Conservation (phyloP, 1,140 invertebrate species). For the Drosophila teissieri region DNA sequence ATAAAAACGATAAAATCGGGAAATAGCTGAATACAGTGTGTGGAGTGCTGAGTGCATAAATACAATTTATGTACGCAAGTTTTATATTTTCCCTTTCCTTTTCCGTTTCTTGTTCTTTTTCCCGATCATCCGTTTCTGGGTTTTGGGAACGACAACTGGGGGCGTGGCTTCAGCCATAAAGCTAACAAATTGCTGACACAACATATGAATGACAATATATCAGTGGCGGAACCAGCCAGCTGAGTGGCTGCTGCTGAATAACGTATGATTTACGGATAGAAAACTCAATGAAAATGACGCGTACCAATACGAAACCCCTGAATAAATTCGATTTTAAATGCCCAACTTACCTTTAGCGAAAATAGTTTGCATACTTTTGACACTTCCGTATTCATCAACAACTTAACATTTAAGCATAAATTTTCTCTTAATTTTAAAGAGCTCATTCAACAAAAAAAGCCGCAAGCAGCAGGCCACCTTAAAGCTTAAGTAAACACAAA, state of each 20-base stretch:
- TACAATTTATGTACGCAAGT: slow-evolving; percentile 48
- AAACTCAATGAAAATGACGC: background rate
- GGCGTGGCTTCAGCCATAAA: slow-evolving; percentile 50
- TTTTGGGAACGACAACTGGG: slow-evolving; percentile 39
- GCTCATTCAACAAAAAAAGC: slow-evolving; percentile 9
- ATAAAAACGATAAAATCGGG: slow-evolving; percentile 24
- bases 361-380: slow-evolving; percentile 4
- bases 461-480: slow-evolving; percentile 18
- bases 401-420: slow-evolving; percentile 22
- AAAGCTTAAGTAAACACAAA: slow-evolving; percentile 39
- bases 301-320: background rate
- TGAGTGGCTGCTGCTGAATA: slow-evolving; percentile 23
- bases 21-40: slow-evolving; percentile 44
- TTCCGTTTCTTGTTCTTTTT: slow-evolving; percentile 35
- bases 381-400: slow-evolving; percentile 3
- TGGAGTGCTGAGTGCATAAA: slow-evolving; percentile 49
- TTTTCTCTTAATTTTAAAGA: slow-evolving; percentile 11
- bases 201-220: slow-evolving; percentile 57
- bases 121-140: slow-evolving; percentile 15
- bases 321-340: background rate
- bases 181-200: slow-evolving; percentile 56
- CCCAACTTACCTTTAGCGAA: background rate
- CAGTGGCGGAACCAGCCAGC: slow-evolving; percentile 37
- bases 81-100: slow-evolving; percentile 33
- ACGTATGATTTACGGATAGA: slow-evolving; percentile 29